These are phyloP conservation scores for Dione vanillae DNA, from an alignment of 2,888 invertebrate species.

Conservation along the genomic window DNA sequence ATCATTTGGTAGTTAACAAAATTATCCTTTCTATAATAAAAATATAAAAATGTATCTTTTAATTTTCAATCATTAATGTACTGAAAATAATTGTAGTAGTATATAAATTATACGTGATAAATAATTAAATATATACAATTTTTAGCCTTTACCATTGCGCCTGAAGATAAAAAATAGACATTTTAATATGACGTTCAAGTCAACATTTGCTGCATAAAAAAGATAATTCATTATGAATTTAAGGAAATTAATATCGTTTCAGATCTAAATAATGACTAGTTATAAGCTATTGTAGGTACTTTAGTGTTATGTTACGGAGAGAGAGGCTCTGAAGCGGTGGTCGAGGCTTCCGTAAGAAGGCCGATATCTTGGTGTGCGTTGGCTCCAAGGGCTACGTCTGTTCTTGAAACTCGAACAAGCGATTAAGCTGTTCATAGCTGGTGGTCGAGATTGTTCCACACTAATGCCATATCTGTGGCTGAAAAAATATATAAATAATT, in stretches of 20 bases:
- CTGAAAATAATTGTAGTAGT: not conserved
- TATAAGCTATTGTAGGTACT: not conserved
- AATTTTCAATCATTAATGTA: not conserved
- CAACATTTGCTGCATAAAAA: not conserved
- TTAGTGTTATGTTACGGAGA: constrained; percentile 54
- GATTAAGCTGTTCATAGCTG: constrained; percentile 90
- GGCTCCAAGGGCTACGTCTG: constrained; percentile 79
- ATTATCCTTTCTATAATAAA: too few species aligned
- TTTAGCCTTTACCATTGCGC: not conserved
- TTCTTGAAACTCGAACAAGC: constrained; percentile 91
- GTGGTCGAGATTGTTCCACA: constrained; percentile 87
- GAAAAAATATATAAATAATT: constrained; percentile 33
- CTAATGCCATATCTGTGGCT: constrained; percentile 81
- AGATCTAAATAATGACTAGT: constrained; percentile 16
- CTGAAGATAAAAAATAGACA: not conserved
- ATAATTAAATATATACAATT: not conserved
- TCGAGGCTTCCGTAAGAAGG: constrained; percentile 77
- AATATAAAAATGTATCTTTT: too few species aligned
- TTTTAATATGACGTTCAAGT: not conserved
- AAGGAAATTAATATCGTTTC: not conserved
- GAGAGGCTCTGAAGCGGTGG: constrained; percentile 67
- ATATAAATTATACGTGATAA: not conserved
- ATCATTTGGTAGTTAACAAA: too few species aligned
- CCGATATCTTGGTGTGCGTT: constrained; percentile 71
- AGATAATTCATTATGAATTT: too few species aligned